Evolutionary conservation across 1,140 invertebrate species (phyloP).

Genomic region (Phortica variegata): DNA sequence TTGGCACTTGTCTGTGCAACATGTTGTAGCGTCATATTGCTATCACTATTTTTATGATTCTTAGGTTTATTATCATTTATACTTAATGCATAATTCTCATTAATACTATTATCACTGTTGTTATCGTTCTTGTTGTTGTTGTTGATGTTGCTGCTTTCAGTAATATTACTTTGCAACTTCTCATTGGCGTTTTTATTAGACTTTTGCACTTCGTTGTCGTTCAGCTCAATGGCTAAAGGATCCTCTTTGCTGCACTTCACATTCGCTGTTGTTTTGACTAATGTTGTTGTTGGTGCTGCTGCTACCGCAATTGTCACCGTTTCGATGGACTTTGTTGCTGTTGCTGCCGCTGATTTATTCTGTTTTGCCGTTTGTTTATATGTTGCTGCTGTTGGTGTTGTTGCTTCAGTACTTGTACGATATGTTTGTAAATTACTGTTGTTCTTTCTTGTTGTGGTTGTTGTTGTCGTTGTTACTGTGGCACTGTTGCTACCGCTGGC

Average conservation of each 20-base stretch:
- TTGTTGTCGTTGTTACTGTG: slow-evolving; percentile 11
- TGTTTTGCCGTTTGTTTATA: slow-evolving; percentile 26
- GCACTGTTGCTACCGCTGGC: neutral
- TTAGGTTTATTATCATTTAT: slow-evolving; percentile 30
- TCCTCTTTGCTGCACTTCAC: slow-evolving; percentile 3
- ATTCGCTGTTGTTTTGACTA: no score
- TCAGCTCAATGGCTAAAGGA: slow-evolving; percentile 3
- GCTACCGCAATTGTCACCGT: slow-evolving; percentile 18
- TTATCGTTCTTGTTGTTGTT: slow-evolving; percentile 37
- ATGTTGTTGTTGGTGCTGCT: slow-evolving; percentile 14
- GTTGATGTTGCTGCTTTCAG: slow-evolving; percentile 20
- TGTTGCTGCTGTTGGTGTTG: slow-evolving; percentile 23
- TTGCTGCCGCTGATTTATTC: slow-evolving; percentile 10
- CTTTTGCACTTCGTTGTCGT: neutral
- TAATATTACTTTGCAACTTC: slow-evolving; percentile 22
- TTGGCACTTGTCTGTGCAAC: slow-evolving; percentile 13
- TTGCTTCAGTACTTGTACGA: slow-evolving; percentile 28
- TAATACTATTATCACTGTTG: slow-evolving; percentile 55
- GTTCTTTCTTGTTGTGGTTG: slow-evolving; percentile 36
- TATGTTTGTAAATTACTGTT: slow-evolving; percentile 28
- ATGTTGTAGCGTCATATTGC: slow-evolving; percentile 52
- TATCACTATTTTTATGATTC: slow-evolving; percentile 39
- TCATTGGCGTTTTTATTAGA: neutral
- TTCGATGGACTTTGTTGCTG: slow-evolving; percentile 15
- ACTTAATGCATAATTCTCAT: slow-evolving; percentile 50